phyloP scores from a whole-genome alignment of 2,888 invertebrate genomes.

The Perithous albicinctus region DNA sequence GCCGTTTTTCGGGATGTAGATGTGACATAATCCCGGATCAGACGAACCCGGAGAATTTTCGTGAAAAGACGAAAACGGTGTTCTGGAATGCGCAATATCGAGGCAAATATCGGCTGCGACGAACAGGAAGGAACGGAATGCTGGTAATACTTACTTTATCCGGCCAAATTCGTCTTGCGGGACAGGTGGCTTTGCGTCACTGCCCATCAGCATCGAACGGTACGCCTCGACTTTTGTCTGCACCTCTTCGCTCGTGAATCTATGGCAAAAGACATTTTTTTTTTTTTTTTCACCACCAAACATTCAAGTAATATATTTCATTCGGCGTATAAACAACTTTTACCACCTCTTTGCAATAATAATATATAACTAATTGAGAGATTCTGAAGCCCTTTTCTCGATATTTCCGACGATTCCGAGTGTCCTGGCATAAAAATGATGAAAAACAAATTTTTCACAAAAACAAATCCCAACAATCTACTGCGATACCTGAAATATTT shows the following conservation, averaged over 20 bases:
- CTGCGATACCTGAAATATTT: too few species aligned
- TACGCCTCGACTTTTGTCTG: constrained; percentile 94
- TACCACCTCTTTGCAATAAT: too few species aligned
- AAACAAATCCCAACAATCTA: too few species aligned
- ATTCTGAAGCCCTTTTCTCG: too few species aligned
- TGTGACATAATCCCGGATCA: constrained; percentile 64
- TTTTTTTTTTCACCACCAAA: constrained; percentile 85
- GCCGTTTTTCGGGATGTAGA: constrained; percentile 19
- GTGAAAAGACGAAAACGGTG: background rate
- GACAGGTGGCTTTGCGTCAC: constrained; percentile 86
- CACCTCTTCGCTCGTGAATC: constrained; percentile 94
- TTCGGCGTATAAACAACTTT: too few species aligned
- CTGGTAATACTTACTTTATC: constrained; percentile 88
- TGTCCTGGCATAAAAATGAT: too few species aligned
- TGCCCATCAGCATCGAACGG: constrained; percentile 93
- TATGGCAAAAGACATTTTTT: constrained; percentile 87
- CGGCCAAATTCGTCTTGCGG: constrained; percentile 94
- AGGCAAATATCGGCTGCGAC: background rate
- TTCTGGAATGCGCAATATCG: constrained; percentile 44
- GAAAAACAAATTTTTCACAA: too few species aligned
- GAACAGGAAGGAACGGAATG: constrained; percentile 1
- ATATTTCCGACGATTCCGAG: too few species aligned
- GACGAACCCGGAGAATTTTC: constrained; percentile 37
- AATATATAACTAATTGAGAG: too few species aligned
- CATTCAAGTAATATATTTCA: background rate